A percentile compares a stretch with the other conserved stretches of the same genome.
Evolutionary conservation across 2,797 vertebrate species (phyloP).

Genomic region (Neomorphus geoffroyi): DNA sequence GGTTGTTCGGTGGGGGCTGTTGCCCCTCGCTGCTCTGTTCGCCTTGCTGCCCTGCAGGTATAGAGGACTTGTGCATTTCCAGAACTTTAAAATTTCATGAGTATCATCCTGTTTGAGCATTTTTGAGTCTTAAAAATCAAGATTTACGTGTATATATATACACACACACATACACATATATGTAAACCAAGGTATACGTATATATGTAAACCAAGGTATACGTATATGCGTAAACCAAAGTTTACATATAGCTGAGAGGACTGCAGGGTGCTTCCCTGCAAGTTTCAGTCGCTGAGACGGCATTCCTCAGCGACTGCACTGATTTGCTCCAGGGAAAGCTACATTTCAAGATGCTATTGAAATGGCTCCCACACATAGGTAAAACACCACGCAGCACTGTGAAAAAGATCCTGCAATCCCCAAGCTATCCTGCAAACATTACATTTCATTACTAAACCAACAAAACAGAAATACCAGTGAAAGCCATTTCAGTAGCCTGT

Average conservation of each 20-base stretch:
- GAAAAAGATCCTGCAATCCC: not conserved
- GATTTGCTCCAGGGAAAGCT: not conserved
- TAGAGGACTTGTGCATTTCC: not conserved
- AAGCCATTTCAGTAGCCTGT: not conserved
- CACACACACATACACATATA: too few species aligned
- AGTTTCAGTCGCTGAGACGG: not conserved
- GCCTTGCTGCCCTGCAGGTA: not conserved
- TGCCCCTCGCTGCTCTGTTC: not conserved
- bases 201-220: too few species aligned
- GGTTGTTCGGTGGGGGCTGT: not conserved
- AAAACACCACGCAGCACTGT: rapidly evolving
- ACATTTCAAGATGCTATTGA: not conserved
- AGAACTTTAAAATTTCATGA: rapidly evolving
- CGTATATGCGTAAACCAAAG: too few species aligned
- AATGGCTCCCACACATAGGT: not conserved
- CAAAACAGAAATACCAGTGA: not conserved
- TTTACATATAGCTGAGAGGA: not conserved
- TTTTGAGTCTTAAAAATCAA: not conserved
- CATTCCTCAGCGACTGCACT: not conserved
- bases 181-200: too few species aligned
- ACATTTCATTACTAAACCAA: not conserved
- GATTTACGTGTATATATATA: too few species aligned
- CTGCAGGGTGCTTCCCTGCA: not conserved
- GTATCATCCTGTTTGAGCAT: not conserved
- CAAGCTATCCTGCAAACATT: not conserved